phyloP scores from a whole-genome alignment of 2,797 vertebrate genomes.

The Spheniscus humboldti region DNA sequence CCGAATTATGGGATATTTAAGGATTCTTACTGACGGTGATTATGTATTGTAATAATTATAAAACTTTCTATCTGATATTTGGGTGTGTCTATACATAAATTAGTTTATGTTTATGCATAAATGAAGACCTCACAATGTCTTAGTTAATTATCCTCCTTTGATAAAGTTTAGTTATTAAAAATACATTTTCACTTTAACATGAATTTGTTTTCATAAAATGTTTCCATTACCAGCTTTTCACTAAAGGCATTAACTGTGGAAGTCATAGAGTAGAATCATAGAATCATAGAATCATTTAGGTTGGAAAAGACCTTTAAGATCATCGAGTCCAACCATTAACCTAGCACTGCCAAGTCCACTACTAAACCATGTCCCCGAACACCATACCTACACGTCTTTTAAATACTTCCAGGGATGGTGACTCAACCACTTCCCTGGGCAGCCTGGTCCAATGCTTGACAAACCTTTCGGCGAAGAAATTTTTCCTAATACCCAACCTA shows the following conservation, averaged over 20 bases:
- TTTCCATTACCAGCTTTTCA: neutral
- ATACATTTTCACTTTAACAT: neutral
- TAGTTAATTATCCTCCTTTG: neutral
- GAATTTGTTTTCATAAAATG: neutral
- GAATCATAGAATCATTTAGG: neutral
- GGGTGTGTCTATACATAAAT: neutral
- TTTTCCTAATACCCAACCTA: neutral
- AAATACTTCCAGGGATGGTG: neutral
- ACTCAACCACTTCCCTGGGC: neutral
- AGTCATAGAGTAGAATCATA: neutral
- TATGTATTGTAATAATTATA: neutral
- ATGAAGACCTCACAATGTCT: neutral
- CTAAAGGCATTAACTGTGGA: neutral
- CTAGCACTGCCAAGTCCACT: neutral
- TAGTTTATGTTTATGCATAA: neutral
- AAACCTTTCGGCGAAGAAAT: neutral
- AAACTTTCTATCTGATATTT: neutral
- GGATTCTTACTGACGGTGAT: neutral
- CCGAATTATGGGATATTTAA: neutral
- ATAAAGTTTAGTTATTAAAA: neutral
- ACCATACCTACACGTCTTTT: neutral
- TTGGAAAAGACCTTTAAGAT: neutral
- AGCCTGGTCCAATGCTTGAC: neutral
- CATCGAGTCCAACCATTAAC: neutral
- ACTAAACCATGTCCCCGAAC: neutral